Percentiles rank a stretch among this genome's conserved stretches.
phyloP scores from a whole-genome alignment of 2,888 invertebrate genomes.

The Brachycybe producta region DNA sequence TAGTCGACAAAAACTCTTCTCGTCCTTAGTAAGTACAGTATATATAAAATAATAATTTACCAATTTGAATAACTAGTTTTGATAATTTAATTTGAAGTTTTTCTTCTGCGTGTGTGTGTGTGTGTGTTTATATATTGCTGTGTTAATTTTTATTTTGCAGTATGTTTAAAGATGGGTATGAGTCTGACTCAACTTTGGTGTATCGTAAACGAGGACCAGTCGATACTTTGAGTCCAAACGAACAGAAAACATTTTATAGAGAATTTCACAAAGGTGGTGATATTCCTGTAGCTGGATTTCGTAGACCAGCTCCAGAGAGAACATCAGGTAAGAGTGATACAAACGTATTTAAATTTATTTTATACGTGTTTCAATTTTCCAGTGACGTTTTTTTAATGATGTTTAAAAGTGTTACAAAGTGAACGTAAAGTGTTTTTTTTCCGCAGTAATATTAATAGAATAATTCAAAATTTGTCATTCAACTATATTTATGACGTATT shows the following conservation, averaged over 20 bases:
- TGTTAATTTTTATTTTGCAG: constrained; percentile 35
- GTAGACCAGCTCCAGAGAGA: constrained; percentile 73
- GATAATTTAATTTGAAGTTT: too few species aligned
- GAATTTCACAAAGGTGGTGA: constrained; percentile 87
- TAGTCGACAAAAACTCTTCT: neutral
- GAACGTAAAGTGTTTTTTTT: too few species aligned
- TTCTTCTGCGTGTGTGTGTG: too few species aligned
- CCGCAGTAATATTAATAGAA: too few species aligned
- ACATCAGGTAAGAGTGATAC: constrained; percentile 29
- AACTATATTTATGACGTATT: too few species aligned
- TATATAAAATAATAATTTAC: neutral
- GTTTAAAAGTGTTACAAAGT: too few species aligned
- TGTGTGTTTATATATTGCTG: too few species aligned
- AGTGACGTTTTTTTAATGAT: too few species aligned
- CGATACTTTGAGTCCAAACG: constrained; percentile 57
- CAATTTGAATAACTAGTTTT: neutral
- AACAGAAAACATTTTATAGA: constrained; percentile 71
- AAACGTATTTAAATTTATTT: neutral
- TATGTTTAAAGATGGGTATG: constrained; percentile 78
- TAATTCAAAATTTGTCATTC: too few species aligned
- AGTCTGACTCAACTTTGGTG: constrained; percentile 76
- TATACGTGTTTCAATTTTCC: neutral
- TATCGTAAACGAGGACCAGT: constrained; percentile 51
- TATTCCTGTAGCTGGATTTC: constrained; percentile 79
- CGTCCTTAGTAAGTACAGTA: constrained; percentile 13